Percentiles rank a stretch among this genome's conserved stretches.
These are phyloP conservation scores for Plectropomus leopardus DNA, from an alignment of 2,113 vertebrate species.

Conservation along the genomic window DNA sequence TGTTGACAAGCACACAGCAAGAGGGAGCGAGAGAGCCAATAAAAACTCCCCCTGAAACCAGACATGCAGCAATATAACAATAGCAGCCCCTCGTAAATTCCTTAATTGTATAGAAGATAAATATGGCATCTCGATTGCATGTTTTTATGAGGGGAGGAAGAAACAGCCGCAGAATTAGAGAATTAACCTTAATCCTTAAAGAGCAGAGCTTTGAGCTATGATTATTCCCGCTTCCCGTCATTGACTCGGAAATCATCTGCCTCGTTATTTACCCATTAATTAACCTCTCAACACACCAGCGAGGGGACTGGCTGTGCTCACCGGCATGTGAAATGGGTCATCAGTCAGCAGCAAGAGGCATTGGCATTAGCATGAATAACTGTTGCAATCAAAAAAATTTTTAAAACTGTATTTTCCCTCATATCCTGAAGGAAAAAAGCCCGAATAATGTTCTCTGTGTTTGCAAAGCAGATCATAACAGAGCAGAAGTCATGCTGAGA, in stretches of 20 bases:
- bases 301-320: conserved; percentile 52
- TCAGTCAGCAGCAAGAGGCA: conserved; percentile 39
- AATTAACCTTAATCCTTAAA: conserved; percentile 63
- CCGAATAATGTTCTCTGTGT: conserved; percentile 1
- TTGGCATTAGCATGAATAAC: conserved; percentile 57
- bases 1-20: conserved; percentile 70
- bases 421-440: neutral
- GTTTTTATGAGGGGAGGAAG: conserved; percentile 60
- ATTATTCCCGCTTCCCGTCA: conserved; percentile 55
- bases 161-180: conserved; percentile 34
- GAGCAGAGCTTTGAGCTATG: conserved; percentile 51
- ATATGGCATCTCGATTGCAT: conserved; percentile 59
- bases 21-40: conserved; percentile 45
- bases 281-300: conserved; percentile 40
- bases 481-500: neutral
- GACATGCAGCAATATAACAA: conserved; percentile 73
- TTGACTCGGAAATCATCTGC: conserved; percentile 63
- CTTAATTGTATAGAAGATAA: conserved; percentile 74
- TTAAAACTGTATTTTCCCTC: neutral
- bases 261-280: conserved; percentile 72
- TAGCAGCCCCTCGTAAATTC: conserved; percentile 71
- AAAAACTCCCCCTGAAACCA: conserved; percentile 60
- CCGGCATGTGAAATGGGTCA: conserved; percentile 62
- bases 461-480: conserved; percentile 7
- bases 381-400: conserved; percentile 30